A percentile compares a stretch with the other conserved stretches of the same genome.
Evolutionary conservation across 2,888 invertebrate genomes (phyloP).

Genomic region (Eupelmus urozonus): DNA sequence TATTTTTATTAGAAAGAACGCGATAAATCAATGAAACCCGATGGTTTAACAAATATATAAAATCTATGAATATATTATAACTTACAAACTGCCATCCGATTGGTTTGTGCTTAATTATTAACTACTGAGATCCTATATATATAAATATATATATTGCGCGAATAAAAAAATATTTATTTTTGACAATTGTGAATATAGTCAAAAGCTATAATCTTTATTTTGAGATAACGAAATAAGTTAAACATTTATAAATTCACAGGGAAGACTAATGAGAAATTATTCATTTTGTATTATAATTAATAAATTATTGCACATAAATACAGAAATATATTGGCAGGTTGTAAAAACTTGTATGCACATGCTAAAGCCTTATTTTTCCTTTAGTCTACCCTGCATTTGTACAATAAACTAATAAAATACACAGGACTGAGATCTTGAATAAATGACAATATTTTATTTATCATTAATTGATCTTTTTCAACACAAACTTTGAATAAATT

Average conservation of each 20-base stretch:
- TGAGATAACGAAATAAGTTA: constrained; percentile 37
- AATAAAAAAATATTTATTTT: constrained; percentile 58
- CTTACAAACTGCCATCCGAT: constrained; percentile 51
- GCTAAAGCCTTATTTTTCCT: constrained; percentile 49
- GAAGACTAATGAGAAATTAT: constrained; percentile 38
- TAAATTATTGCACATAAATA: neutral
- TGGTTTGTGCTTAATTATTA: constrained; percentile 55
- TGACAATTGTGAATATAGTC: constrained; percentile 51
- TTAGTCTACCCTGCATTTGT: constrained; percentile 27
- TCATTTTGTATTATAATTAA: constrained; percentile 7
- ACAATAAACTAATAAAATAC: constrained; percentile 21
- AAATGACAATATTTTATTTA: constrained; percentile 25
- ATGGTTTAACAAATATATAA: constrained; percentile 40
- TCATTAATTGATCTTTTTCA: no score
- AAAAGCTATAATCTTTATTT: constrained; percentile 48
- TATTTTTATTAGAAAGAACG: constrained; percentile 60
- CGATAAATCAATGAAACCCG: constrained; percentile 31
- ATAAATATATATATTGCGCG: constrained; percentile 52
- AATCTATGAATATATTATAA: constrained; percentile 56
- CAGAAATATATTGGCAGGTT: constrained; percentile 9
- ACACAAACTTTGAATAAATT: no score
- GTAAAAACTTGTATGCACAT: no score
- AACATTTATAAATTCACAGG: constrained; percentile 37
- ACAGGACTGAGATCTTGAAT: constrained; percentile 45
- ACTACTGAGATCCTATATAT: constrained; percentile 47